Percentiles rank a stretch among this genome's conserved stretches.
These are phyloP conservation scores for Melieria crassipennis DNA, from an alignment of 2,888 invertebrate species.

Conservation along the genomic window DNA sequence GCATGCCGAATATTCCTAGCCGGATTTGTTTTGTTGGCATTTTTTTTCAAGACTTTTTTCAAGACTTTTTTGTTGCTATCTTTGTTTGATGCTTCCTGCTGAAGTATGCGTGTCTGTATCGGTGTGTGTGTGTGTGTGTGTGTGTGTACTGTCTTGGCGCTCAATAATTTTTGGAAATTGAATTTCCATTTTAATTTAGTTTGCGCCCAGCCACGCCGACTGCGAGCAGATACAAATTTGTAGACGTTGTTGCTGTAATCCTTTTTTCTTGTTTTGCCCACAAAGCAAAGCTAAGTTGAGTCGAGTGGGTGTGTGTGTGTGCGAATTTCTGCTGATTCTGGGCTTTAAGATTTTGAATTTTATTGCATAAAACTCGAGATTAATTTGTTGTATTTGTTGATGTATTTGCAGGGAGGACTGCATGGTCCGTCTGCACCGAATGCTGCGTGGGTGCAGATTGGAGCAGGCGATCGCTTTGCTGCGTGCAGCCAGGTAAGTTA, in stretches of 20 bases:
- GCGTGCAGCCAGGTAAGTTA: conserved; percentile 76
- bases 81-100: no score
- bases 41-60: no score
- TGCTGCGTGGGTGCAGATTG: conserved; percentile 76
- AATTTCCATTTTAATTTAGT: conserved; percentile 37
- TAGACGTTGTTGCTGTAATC: no score
- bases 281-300: neutral
- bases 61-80: no score
- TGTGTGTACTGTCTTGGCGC: neutral
- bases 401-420: conserved; percentile 77
- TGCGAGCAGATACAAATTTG: no score
- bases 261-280: no score
- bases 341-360: neutral
- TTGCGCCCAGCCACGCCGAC: neutral
- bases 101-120: neutral
- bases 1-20: no score
- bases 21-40: no score
- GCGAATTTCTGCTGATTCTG: neutral
- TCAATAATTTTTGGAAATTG: conserved; percentile 22
- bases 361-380: no score
- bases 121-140: neutral
- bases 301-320: neutral
- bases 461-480: conserved; percentile 84
- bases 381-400: neutral
- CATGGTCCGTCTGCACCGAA: conserved; percentile 85